Evolutionary conservation across 2,888 invertebrate species (phyloP).

Genomic region (Cerastoderma edule): DNA sequence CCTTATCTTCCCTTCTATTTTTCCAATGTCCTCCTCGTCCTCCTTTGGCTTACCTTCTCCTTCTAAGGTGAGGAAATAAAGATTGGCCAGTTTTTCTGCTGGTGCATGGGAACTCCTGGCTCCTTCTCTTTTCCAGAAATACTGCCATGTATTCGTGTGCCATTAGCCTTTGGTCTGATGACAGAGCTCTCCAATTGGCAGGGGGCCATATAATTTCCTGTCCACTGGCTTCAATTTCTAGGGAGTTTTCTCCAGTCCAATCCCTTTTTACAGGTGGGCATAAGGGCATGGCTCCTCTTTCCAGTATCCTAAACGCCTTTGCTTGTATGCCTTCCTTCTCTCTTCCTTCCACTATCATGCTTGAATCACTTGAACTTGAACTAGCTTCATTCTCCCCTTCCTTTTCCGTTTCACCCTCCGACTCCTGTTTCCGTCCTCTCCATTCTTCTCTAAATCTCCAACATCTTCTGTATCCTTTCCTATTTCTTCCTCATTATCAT

Average conservation of each 20-base stretch:
- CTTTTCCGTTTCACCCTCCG: neutral
- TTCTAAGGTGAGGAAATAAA: constrained; percentile 24
- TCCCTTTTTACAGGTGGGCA: constrained; percentile 27
- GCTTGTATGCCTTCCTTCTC: neutral
- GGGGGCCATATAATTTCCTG: constrained; percentile 21
- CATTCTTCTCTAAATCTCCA: neutral
- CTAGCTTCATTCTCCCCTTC: neutral
- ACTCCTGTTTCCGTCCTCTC: neutral
- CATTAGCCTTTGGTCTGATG: constrained; percentile 28
- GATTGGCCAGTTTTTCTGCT: constrained; percentile 26
- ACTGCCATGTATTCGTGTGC: constrained; percentile 26
- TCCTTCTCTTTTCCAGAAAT: constrained; percentile 9
- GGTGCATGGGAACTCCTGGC: neutral
- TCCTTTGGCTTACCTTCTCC: constrained; percentile 22
- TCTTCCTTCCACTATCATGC: constrained; percentile 2
- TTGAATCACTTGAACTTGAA: neutral
- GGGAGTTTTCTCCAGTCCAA: neutral
- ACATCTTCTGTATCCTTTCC: neutral
- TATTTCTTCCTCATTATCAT: neutral
- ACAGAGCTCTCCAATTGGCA: constrained; percentile 7
- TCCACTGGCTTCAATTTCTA: neutral
- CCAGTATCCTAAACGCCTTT: constrained; percentile 14
- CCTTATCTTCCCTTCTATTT: constrained; percentile 26
- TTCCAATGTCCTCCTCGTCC: constrained; percentile 14
- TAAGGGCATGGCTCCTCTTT: constrained; percentile 24